Conservation (phyloP, 2,797 vertebrate species). For the Periparus ater region DNA sequence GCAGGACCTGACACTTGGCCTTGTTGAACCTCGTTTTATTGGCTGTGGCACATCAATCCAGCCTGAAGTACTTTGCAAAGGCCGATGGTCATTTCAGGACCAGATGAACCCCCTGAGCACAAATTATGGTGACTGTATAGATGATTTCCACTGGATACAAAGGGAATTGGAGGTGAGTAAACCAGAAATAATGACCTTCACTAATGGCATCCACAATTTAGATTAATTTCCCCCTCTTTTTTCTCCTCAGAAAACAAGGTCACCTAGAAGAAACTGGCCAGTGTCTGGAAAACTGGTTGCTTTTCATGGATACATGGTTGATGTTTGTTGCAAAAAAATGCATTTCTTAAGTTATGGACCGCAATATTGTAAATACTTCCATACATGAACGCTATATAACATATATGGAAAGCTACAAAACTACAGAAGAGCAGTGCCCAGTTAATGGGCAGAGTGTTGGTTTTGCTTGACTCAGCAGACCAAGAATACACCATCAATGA, state of each 20-base stretch:
- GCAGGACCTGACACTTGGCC: background rate
- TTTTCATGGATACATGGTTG: background rate
- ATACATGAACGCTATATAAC: background rate
- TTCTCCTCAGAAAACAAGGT: background rate
- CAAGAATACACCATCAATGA: background rate
- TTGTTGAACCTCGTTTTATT: background rate
- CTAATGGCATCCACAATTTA: background rate
- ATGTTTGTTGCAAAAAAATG: background rate
- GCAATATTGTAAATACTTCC: background rate
- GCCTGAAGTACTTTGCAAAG: background rate
- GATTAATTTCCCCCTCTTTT: background rate
- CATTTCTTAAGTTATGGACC: background rate
- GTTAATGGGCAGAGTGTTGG: rapidly evolving
- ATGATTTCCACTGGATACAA: background rate
- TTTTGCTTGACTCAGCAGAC: background rate
- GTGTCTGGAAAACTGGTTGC: background rate
- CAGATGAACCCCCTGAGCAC: background rate
- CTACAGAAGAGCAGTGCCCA: background rate
- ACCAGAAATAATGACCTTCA: background rate
- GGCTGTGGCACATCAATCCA: background rate
- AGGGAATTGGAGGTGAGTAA: background rate
- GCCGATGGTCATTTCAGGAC: background rate
- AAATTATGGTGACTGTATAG: background rate
- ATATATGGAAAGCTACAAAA: background rate
- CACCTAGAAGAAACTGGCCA: background rate